phyloP scores from a whole-genome alignment of 2,797 vertebrate genomes.

The Pipistrellus nathusii region DNA sequence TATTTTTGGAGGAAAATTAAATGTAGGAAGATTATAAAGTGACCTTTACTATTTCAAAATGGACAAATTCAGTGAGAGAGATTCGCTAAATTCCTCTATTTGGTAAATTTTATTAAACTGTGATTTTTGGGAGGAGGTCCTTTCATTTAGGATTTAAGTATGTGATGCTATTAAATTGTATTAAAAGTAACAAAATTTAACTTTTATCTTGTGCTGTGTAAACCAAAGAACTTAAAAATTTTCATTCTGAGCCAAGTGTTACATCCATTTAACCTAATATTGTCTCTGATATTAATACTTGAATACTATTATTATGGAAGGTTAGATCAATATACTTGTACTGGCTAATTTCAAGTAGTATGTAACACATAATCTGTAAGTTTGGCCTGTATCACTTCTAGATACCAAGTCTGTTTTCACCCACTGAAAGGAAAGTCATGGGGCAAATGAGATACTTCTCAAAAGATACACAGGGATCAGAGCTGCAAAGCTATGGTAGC shows the following conservation, averaged over 20 bases:
- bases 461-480: background rate
- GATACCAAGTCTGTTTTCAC: background rate
- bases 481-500: background rate
- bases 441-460: background rate
- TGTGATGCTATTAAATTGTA: background rate
- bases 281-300: slow-evolving; percentile 35
- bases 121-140: background rate
- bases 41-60: slow-evolving; percentile 41
- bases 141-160: slow-evolving; percentile 45
- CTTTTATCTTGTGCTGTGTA: slow-evolving; percentile 5
- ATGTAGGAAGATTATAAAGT: slow-evolving; percentile 32
- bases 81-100: background rate
- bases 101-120: slow-evolving; percentile 51
- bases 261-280: slow-evolving; percentile 23
- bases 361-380: background rate
- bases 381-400: background rate
- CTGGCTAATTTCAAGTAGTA: background rate
- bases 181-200: slow-evolving; percentile 37
- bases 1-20: slow-evolving; percentile 57
- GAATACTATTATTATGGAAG: slow-evolving; percentile 36
- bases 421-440: background rate
- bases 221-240: slow-evolving; percentile 9
- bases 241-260: background rate
- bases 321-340: background rate
- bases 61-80: background rate